Evolutionary conservation across 2,113 vertebrate species (phyloP), one percentile per base, ranked within the genome.

Genomic region (Forbesichthys agassizii): DNA sequence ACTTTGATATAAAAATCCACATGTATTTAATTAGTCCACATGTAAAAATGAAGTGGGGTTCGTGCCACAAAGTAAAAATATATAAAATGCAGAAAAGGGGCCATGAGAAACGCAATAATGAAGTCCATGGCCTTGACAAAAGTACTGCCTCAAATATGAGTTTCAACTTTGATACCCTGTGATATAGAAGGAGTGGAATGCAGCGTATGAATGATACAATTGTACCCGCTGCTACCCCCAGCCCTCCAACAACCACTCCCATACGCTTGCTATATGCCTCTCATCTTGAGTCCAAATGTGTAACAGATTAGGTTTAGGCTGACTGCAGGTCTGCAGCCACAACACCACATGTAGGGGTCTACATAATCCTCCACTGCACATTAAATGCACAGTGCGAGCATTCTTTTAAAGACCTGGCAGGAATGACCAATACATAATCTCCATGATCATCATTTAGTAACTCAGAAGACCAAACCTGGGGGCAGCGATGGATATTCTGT

Each of bases 271-370:
- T 80, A 73, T 66, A 79, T 84, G 86, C 84, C 86, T 82, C 84
- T 83, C 75, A 81, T 79, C 73, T 89, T 82, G 71, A 79, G 69
- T 68, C 81, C 81, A 91, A 92, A 91, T 91, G 82, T 91, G 88
- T 82, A 92, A 89, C 92, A 92, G 91, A 91, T 91, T 92, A 90
- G 83, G 76, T 90, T 89, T 88, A 87, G 88, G 88, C 90, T 88
- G 90, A 87, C 80, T 92, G 82, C 83, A 91, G 91, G 89, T 92
- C 90, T 90, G 92, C 81, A 91, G 92, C 88, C 91, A 91, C 86
- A 91, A 90, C 90, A 92, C 85, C 86, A 87, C 90, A 90, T 85
- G 88, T 69, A 89, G 80, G 69, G 80, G 80, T 77, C 83, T 72
- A 56, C 81, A 51, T 92, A 91, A 93, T 91, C 91, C 89, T 12